Evolutionary conservation across 2,797 vertebrate species (phyloP), one percentile per base, ranked within the genome.

Genomic region (Delichon dasypus): DNA sequence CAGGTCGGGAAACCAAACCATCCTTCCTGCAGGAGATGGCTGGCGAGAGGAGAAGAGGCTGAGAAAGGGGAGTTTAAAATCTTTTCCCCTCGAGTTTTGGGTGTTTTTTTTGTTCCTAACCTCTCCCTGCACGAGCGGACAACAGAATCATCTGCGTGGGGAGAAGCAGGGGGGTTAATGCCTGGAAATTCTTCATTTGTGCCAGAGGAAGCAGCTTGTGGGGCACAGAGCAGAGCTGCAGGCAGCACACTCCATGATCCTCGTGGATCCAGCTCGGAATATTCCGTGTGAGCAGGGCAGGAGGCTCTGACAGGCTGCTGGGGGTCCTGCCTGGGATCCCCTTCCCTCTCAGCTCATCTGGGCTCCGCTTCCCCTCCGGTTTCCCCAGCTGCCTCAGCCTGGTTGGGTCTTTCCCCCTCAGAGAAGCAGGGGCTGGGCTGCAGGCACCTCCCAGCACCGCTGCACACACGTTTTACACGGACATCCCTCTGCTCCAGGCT

Each of bases 401-500:
- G 26, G 7, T 4, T 50, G 57, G 26, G 11, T 1, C 51, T 58
- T 7, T 50, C 9, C 16, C 67, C 47, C 34, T 45, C 45, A 18
- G 14, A n/a, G 48, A 10, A 48, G 85, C 67, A n/a, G 58, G 29
- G 29, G 26, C 34, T 81, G 89, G 42, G 42, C 68, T 61, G 66
- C 62, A 61, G 75, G 73, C 54, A 27, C 42, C 20, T 40, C 42
- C 1, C 12, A 29, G 77, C 14, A 38, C 34, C 54, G 2, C 51
- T 66, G 26, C 7, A 6, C 38, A 6, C 5, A 7, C 13, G 1
- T 19, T n/a, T 45, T 5, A 16, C 7, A 2, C 7, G 2, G 5
- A 8, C 30, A 23, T 1, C 2, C 0, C 62, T 13, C 58, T n/a
- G 34, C 0, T 10, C 34, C 29, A 21, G 7, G 2, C 47, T 14